Conservation (phyloP, 2,888 invertebrate genomes). For the Dolichopus griseipennis region DNA sequence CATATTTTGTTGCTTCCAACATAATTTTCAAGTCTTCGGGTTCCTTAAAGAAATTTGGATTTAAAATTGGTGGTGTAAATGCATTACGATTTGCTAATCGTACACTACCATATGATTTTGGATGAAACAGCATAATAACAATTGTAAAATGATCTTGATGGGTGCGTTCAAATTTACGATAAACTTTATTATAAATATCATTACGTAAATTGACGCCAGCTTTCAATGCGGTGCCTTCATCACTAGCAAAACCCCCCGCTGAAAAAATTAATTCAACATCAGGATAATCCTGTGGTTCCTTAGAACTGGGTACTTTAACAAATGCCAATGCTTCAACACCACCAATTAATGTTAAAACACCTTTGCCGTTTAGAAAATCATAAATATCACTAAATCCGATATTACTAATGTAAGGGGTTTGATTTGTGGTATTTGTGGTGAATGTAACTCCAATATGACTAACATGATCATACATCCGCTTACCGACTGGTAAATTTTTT, state of each 20-base stretch:
- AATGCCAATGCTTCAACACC: constrained; percentile 55
- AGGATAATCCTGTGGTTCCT: constrained; percentile 50
- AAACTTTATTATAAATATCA: constrained; percentile 46
- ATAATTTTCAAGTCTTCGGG: constrained; percentile 54
- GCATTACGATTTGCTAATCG: constrained; percentile 63
- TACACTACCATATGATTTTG: constrained; percentile 60
- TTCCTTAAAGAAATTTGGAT: constrained; percentile 69
- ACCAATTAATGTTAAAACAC: constrained; percentile 48
- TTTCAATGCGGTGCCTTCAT: constrained; percentile 46
- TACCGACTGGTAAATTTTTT: constrained; percentile 56
- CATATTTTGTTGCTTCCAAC: constrained; percentile 52
- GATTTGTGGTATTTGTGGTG: constrained; percentile 21
- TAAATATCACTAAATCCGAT: constrained; percentile 15
- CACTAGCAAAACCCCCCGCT: constrained; percentile 50
- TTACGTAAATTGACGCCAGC: constrained; percentile 47
- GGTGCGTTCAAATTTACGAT: constrained; percentile 46
- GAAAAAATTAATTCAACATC: constrained; percentile 54
- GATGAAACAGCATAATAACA: constrained; percentile 60
- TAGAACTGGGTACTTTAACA: constrained; percentile 47
- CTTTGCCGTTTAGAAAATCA: constrained; percentile 37
- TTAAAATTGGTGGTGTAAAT: constrained; percentile 63
- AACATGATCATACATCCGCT: constrained; percentile 49
- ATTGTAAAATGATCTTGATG: constrained; percentile 49
- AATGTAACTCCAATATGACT: constrained; percentile 26
- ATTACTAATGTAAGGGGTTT: constrained; percentile 14